Base-by-base conservation (phyloP, 2,888 invertebrate species). In the Protula sp. region DNA sequence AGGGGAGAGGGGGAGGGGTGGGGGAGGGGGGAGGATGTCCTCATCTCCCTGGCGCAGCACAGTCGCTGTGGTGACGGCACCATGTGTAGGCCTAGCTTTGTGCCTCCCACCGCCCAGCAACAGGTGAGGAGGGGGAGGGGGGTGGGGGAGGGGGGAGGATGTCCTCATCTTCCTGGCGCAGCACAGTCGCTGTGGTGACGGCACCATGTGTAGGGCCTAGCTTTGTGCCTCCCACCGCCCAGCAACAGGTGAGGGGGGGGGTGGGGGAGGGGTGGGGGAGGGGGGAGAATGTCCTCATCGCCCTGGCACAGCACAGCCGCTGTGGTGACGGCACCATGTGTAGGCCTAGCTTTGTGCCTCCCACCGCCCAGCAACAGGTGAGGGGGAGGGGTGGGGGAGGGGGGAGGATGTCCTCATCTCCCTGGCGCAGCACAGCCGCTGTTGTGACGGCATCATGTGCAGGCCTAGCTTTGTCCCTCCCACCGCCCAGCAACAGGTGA, bases 231-330 rank as follows among this genome's bases (percentile, higher is more conserved):
- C n/a, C n/a, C n/a, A n/a, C n/a, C n/a, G n/a, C n/a, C n/a, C n/a
- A n/a, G n/a, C n/a, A n/a, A n/a, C n/a, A n/a, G n/a, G n/a, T n/a
- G n/a, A n/a, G n/a, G n/a, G n/a, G n/a, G n/a, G n/a, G n/a, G n/a
- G n/a, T n/a, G n/a, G n/a, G n/a, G n/a, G n/a, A n/a, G n/a, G n/a
- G n/a, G n/a, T n/a, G n/a, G n/a, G n/a, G n/a, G n/a, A n/a, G n/a
- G n/a, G n/a, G n/a, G n/a, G n/a, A n/a, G n/a, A 99, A 99, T 82
- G 90, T 93, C 9, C 77, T 99, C 14, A 83, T 92, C 58, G 87
- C 91, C 0, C 84, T 99, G 48, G 86, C 92, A 0, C 87, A 89
- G 74, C 98, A 92, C 81, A 88, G 89, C 14, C 67, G 71, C 3
- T 72, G 74, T 63, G 73, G 72, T 0, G 87, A 86, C 62, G 86